Percentiles rank a stretch among this genome's conserved stretches.
Conservation (phyloP, 1,140 invertebrate species). For the Lamellibrachia luymesi region DNA sequence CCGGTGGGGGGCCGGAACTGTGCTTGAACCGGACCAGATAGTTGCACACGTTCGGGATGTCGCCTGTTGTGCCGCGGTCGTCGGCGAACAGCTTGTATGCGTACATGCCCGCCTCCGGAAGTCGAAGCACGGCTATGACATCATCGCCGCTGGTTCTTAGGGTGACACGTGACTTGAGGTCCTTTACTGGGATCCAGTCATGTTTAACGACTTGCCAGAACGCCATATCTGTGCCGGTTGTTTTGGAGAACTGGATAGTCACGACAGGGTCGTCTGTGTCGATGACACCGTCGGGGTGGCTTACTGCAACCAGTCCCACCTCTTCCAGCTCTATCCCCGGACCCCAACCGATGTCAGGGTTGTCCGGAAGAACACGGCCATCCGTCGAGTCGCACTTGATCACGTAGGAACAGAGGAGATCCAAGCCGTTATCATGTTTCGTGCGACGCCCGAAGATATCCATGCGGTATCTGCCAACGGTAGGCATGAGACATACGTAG, state of each 20-base stretch:
- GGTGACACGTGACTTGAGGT: slow-evolving; percentile 40
- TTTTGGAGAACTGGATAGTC: no score
- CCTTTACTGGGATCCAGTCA: background rate
- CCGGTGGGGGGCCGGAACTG: slow-evolving; percentile 15
- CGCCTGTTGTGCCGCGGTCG: slow-evolving; percentile 36
- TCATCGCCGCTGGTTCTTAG: slow-evolving; percentile 33
- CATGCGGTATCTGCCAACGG: no score
- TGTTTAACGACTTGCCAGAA: no score
- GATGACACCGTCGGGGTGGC: slow-evolving; percentile 36
- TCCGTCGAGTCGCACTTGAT: slow-evolving; percentile 45
- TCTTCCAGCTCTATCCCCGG: slow-evolving; percentile 41
- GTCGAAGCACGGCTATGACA: slow-evolving; percentile 33
- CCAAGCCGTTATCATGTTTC: background rate
- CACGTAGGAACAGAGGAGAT: slow-evolving; percentile 44
- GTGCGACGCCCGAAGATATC: background rate
- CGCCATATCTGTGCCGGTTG: no score
- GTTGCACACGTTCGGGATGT: slow-evolving; percentile 48
- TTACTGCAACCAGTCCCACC: slow-evolving; percentile 43
- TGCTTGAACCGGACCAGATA: slow-evolving; percentile 38
- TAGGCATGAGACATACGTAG: no score
- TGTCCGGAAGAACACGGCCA: slow-evolving; percentile 46
- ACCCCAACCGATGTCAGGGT: slow-evolving; percentile 50
- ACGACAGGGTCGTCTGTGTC: background rate
- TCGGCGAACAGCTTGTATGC: slow-evolving; percentile 36
- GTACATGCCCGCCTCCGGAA: slow-evolving; percentile 44